Conservation (phyloP, 2,797 vertebrate species). For the Percopsis omiscomaycus region DNA sequence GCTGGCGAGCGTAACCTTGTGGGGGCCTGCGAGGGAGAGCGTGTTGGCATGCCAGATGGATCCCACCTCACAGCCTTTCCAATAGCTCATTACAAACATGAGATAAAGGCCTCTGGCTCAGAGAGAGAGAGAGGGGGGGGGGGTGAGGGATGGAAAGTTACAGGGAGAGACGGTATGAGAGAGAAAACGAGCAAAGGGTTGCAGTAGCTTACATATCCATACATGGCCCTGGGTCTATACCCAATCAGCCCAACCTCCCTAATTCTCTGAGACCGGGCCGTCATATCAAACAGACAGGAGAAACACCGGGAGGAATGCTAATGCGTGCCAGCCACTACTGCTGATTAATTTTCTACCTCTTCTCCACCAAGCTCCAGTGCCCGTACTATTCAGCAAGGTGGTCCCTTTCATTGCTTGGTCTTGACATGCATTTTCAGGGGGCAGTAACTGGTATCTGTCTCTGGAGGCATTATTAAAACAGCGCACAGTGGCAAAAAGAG, state of each 20-base stretch:
- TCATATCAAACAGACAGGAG: slow-evolving; percentile 42
- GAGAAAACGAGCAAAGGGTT: slow-evolving; percentile 37
- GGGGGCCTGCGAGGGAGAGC: slow-evolving; percentile 62
- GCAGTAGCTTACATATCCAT: slow-evolving; percentile 18
- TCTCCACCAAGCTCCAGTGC: slow-evolving; percentile 42
- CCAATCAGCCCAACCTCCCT: slow-evolving; percentile 31
- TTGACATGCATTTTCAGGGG: slow-evolving; percentile 41
- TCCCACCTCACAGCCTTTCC: slow-evolving; percentile 56
- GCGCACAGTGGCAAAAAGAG: slow-evolving; percentile 21
- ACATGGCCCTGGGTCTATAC: slow-evolving; percentile 20
- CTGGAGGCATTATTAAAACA: slow-evolving; percentile 26
- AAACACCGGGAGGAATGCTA: slow-evolving; percentile 47
- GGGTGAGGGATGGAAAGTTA: slow-evolving; percentile 36
- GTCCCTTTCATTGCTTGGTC: slow-evolving; percentile 40
- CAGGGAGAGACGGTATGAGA: slow-evolving; percentile 43
- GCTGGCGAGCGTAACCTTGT: slow-evolving; percentile 74
- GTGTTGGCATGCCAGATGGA: slow-evolving; percentile 67
- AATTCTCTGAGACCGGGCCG: slow-evolving; percentile 28
- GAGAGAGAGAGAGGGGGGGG: slow-evolving; percentile 32
- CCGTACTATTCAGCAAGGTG: slow-evolving; percentile 46
- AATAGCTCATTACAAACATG: slow-evolving; percentile 74
- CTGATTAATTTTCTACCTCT: slow-evolving; percentile 43
- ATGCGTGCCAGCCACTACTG: slow-evolving; percentile 37
- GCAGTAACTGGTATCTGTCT: slow-evolving; percentile 27
- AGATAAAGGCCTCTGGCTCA: slow-evolving; percentile 65